phyloP scores from a whole-genome alignment of 2,888 invertebrate genomes.

The Proisotoma minuta region DNA sequence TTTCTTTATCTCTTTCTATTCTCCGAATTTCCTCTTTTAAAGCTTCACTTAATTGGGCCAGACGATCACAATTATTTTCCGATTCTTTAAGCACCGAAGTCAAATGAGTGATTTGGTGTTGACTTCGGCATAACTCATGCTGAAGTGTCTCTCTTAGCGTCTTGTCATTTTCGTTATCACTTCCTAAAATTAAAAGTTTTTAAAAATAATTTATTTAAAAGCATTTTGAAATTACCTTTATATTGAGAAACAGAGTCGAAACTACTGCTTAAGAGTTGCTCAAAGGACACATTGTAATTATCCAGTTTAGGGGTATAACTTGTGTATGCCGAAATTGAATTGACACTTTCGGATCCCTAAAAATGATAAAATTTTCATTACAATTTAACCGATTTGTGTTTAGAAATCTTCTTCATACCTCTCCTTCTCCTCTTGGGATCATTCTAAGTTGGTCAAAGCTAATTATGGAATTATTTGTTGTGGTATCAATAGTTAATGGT shows the following conservation, averaged over 20 bases:
- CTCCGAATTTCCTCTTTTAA: constrained; percentile 46
- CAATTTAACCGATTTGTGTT: too few relatives aligned
- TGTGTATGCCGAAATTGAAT: constrained; percentile 30
- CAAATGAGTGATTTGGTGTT: constrained; percentile 42
- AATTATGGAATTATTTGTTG: constrained; percentile 12
- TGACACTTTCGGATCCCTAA: constrained; percentile 45
- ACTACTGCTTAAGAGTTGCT: constrained; percentile 43
- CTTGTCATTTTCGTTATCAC: constrained; percentile 26
- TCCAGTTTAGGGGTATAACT: constrained; percentile 30
- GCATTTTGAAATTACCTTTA: background rate
- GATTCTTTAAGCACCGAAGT: constrained; percentile 40
- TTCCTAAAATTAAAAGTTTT: background rate
- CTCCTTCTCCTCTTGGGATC: constrained; percentile 47
- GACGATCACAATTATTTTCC: constrained; percentile 44
- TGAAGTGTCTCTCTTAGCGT: constrained; percentile 20
- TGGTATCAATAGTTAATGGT: constrained; percentile 40
- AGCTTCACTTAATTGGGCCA: constrained; percentile 44
- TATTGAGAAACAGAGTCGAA: too few relatives aligned
- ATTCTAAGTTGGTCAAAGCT: constrained; percentile 42
- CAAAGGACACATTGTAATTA: constrained; percentile 44
- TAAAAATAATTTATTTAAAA: background rate
- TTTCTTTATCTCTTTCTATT: constrained; percentile 44
- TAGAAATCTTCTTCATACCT: constrained; percentile 37
- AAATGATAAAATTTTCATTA: background rate
- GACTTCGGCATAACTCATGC: constrained; percentile 38